Conservation (phyloP, 2,888 invertebrate genomes). For the Aphidoletes aphidimyza region DNA sequence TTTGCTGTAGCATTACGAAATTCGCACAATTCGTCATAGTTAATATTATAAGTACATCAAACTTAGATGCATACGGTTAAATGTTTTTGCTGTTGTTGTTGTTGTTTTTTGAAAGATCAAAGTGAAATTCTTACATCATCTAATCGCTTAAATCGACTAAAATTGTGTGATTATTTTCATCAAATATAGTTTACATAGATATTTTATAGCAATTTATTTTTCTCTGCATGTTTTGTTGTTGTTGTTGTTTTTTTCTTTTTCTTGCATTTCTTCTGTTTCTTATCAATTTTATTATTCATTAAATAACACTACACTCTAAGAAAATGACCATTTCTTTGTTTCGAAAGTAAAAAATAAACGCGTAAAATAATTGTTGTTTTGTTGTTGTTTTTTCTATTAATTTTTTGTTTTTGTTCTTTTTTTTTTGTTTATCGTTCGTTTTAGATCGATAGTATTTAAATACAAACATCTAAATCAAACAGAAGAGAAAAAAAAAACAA, state of each 20-base stretch:
- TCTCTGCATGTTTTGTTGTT: not conserved
- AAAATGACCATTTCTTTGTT: not conserved
- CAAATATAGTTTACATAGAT: not conserved
- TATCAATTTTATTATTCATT: too few species aligned
- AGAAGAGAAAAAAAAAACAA: not conserved
- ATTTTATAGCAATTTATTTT: not conserved
- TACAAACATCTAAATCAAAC: not conserved
- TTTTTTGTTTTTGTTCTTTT: not conserved
- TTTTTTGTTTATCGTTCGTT: not conserved
- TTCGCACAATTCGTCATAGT: not conserved
- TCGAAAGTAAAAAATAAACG: not conserved
- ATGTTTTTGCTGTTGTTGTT: too few species aligned
- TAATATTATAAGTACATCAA: constrained; percentile 16
- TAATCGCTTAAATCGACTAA: constrained; percentile 53
- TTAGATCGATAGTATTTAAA: not conserved
- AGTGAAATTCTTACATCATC: constrained; percentile 43
- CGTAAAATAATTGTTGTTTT: not conserved
- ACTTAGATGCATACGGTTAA: constrained; percentile 40
- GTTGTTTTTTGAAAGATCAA: constrained; percentile 48
- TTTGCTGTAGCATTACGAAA: not conserved
- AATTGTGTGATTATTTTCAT: constrained; percentile 47
- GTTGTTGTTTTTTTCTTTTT: not conserved
- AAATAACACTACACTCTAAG: not conserved
- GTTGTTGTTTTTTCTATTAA: not conserved
- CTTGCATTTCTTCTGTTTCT: too few species aligned